Base-by-base conservation (phyloP, 1,140 invertebrate species). In the Cotesia typhae region DNA sequence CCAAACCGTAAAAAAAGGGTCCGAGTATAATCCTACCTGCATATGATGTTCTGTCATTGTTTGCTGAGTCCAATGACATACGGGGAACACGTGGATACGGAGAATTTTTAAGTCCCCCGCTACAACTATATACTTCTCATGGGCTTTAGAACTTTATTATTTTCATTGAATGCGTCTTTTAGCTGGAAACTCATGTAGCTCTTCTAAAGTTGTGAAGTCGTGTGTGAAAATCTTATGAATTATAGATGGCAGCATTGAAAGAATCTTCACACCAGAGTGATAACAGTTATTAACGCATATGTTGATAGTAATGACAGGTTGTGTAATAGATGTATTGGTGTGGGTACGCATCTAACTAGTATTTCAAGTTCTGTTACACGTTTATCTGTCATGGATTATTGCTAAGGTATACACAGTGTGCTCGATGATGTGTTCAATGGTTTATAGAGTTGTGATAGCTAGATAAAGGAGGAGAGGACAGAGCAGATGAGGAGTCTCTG, bases 21-120 rank as follows among this genome's bases (percentile, higher is more conserved):
- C 64, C 74, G 74, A 63, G 75, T 81, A 80, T 86, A 87, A 87
- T 87, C 85, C 85, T 87, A 87, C 85, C 85, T 87, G 85, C 84
- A 83, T 81, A 83, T 81, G 85, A 86, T 86, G 84, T 85, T 81
- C 37, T 17, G 63, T 78, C 78, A 83, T 83, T 84, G 80, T 82
- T 80, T 79, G 79, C 71, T 72, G 67, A 79, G 71, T 75, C 76
- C 70, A 71, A 67, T 75, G 74, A 82, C 80, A 82, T 81, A 82
- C 76, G 74, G 76, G 65, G 57, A 68, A 77, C 73, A 71, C 66
- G 66, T 67, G 66, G 28, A 28, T 28, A 28, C 28, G 28, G 66
- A 55, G 10, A 4, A 67, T 67, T 53, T 37, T 28, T n/a, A 10
- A 12, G 20, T 6, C 36, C 66, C 38, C 64, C 41, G 9, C 51